phyloP scores from a whole-genome alignment of 2,888 invertebrate genomes.

The Drosophila meridiana region DNA sequence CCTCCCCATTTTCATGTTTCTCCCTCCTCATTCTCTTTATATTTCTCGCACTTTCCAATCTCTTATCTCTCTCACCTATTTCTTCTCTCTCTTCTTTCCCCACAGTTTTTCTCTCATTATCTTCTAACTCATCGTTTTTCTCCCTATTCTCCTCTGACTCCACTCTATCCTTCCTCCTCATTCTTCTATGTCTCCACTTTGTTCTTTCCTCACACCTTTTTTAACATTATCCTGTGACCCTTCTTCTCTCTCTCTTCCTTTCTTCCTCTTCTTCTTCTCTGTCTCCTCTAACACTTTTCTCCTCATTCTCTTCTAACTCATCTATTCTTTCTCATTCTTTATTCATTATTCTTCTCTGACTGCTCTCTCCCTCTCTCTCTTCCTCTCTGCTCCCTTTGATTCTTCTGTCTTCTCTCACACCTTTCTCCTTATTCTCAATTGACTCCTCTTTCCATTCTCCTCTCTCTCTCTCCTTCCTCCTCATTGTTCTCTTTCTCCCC shows the following conservation, averaged over 20 bases:
- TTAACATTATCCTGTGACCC: not conserved
- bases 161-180: not conserved
- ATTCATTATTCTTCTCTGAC: not conserved
- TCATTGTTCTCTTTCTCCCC: not conserved
- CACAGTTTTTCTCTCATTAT: not conserved
- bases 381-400: not conserved
- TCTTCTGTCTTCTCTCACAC: not conserved
- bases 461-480: not conserved
- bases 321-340: not conserved
- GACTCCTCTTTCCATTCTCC: not conserved
- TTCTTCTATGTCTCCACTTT: not conserved
- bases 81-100: accelerated
- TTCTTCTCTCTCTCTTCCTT: not conserved
- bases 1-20: not conserved
- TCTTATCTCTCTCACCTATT: not conserved
- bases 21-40: not conserved
- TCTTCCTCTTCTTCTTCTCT: not conserved
- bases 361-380: not conserved
- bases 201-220: not conserved
- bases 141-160: not conserved
- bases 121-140: too few relatives aligned
- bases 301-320: not conserved
- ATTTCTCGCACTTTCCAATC: too few relatives aligned
- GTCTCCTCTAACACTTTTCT: not conserved
- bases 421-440: not conserved